phyloP scores from a whole-genome alignment of 2,113 vertebrate genomes.

The Sturnus vulgaris region DNA sequence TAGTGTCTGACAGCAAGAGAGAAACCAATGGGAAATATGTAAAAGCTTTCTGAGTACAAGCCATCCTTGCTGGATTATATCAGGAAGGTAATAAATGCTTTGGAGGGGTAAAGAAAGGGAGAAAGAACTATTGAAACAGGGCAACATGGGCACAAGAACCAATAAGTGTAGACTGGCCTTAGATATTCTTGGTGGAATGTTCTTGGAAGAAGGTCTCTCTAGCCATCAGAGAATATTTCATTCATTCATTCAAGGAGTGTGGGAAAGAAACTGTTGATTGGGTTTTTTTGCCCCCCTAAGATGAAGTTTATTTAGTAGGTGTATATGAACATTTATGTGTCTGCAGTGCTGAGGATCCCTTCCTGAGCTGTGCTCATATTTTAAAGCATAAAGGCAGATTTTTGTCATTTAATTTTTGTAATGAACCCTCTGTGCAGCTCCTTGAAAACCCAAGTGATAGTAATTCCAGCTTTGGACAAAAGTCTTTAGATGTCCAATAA shows the following conservation, averaged over 20 bases:
- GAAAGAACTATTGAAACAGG: constrained; percentile 10
- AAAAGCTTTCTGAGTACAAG: not conserved
- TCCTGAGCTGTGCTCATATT: not conserved
- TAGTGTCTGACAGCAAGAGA: not conserved
- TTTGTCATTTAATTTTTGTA: not conserved
- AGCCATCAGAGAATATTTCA: not conserved
- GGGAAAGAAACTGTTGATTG: not conserved
- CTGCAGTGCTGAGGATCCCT: not conserved
- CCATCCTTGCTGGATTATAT: not conserved
- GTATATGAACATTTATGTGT: not conserved
- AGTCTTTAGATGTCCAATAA: not conserved
- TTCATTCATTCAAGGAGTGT: not conserved
- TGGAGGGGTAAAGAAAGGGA: not conserved
- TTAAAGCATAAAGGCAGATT: not conserved
- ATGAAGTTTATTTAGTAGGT: not conserved
- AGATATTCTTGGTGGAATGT: not conserved
- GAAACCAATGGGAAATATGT: not conserved
- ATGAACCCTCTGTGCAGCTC: not conserved
- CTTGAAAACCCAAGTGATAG: not conserved
- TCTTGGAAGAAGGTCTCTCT: not conserved
- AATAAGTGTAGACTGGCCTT: not conserved
- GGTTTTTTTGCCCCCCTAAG: not conserved
- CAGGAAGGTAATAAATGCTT: constrained; percentile 2
- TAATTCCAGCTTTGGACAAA: not conserved
- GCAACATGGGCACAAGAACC: not conserved